Conservation (phyloP, 2,113 vertebrate genomes). For the Accipiter cooperii region DNA sequence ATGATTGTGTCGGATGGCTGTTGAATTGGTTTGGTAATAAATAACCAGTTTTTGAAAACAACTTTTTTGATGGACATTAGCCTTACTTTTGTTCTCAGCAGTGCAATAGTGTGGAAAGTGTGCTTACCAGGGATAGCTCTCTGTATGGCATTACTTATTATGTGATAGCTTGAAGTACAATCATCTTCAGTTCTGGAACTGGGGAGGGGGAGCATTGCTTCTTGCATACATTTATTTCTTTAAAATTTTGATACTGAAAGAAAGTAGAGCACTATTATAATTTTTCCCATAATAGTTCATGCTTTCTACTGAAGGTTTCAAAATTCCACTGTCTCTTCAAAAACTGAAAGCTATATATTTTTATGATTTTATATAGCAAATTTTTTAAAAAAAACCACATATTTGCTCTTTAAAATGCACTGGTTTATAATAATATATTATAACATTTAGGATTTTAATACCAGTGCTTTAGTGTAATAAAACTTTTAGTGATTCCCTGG, state of each 20-base stretch:
- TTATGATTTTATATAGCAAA: slow-evolving; percentile 19
- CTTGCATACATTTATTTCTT: background rate
- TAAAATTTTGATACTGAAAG: background rate
- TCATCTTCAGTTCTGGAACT: background rate
- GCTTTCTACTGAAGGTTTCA: background rate
- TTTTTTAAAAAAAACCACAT: background rate
- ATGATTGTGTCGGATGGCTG: background rate
- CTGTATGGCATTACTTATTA: background rate
- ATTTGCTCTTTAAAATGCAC: slow-evolving; percentile 69
- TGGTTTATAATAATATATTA: slow-evolving; percentile 57
- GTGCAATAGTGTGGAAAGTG: background rate
- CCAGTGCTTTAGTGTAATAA: slow-evolving; percentile 69
- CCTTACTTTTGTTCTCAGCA: background rate
- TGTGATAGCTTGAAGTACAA: background rate
- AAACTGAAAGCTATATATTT: slow-evolving; percentile 33
- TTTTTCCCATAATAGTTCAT: background rate
- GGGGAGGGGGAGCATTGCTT: background rate
- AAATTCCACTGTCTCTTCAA: slow-evolving; percentile 15
- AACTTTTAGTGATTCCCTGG: slow-evolving; percentile 73
- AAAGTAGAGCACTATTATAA: background rate
- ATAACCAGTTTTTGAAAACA: background rate
- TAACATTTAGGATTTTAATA: slow-evolving; percentile 57
- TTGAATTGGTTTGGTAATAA: background rate
- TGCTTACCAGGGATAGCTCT: background rate
- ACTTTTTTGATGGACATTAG: background rate